Evolutionary conservation across 92 coral and sea anemone species (phyloP).

Genomic region (Parazoanthus swiftii): DNA sequence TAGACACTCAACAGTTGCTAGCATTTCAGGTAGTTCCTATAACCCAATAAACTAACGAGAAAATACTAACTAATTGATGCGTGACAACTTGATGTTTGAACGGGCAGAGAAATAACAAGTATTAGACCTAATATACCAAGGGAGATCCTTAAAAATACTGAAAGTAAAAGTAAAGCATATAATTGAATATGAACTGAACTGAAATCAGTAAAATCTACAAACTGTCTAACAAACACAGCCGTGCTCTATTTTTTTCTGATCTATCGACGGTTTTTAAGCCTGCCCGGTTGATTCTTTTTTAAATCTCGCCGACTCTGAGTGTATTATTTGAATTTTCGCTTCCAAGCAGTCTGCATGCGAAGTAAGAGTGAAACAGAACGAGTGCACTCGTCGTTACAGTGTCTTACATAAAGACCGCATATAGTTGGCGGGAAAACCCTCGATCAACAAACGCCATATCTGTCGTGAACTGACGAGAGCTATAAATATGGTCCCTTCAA

Average conservation of each 20-base stretch:
- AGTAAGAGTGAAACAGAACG: not conserved
- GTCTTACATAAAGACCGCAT: not conserved
- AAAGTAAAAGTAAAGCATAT: too few relatives aligned
- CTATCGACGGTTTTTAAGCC: too few relatives aligned
- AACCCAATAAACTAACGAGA: not conserved
- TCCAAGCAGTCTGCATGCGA: not conserved
- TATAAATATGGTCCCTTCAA: not conserved
- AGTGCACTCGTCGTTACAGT: not conserved
- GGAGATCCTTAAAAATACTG: not conserved
- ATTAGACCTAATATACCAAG: not conserved
- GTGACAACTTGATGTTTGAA: too few relatives aligned
- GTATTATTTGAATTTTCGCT: not conserved
- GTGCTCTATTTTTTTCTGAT: not conserved
- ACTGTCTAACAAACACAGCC: not conserved
- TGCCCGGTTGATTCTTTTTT: not conserved
- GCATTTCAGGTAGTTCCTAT: too few relatives aligned
- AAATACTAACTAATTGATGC: not conserved
- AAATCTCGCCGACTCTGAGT: not conserved
- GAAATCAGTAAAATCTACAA: not conserved
- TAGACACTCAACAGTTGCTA: too few relatives aligned
- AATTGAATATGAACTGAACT: not conserved
- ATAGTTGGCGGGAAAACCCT: conserved; percentile 1
- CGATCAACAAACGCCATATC: conserved; percentile 27
- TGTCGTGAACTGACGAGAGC: not conserved
- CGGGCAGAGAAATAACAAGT: not conserved